Evolutionary conservation across 2,888 invertebrate genomes (phyloP).

Genomic region (Cataglyphis livida): DNA sequence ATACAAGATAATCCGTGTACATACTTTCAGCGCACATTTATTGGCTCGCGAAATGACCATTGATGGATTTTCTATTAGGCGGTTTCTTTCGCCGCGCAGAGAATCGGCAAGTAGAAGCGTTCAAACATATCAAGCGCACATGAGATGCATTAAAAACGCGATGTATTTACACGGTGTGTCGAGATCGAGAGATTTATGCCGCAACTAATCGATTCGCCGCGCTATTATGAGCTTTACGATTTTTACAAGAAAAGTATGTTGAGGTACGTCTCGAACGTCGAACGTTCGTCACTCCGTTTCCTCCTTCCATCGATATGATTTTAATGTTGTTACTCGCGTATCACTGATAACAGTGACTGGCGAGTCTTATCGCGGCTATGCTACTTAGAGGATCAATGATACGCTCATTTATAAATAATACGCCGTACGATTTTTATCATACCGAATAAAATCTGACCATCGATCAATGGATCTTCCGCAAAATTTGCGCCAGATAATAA

Average conservation of each 20-base stretch:
- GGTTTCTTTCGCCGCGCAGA: conserved; percentile 3
- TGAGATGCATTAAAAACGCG: conserved; percentile 16
- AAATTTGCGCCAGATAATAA: conserved; percentile 49
- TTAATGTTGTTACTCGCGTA: not conserved
- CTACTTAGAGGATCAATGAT: conserved; percentile 19
- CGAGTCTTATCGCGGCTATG: conserved; percentile 16
- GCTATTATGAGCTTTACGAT: conserved; percentile 34
- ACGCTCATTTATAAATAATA: conserved; percentile 17
- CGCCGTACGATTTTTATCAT: not conserved
- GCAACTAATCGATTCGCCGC: conserved; percentile 44
- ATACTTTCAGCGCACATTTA: not conserved
- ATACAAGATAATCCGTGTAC: conserved; percentile 15
- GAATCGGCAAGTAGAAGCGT: not conserved
- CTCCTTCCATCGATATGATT: conserved; percentile 11
- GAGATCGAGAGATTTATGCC: conserved; percentile 44
- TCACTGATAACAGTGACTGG: conserved; percentile 22
- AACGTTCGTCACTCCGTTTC: conserved; percentile 17
- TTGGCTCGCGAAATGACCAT: conserved; percentile 18
- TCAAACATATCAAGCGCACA: not conserved
- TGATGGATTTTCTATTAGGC: conserved; percentile 23
- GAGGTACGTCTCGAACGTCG: not conserved
- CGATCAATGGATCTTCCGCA: conserved; percentile 37
- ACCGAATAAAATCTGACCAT: conserved; percentile 10
- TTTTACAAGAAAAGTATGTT: conserved; percentile 43
- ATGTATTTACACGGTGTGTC: conserved; percentile 9